Conservation (phyloP, 2,113 vertebrate species). For the Sceloporus tristichus region DNA sequence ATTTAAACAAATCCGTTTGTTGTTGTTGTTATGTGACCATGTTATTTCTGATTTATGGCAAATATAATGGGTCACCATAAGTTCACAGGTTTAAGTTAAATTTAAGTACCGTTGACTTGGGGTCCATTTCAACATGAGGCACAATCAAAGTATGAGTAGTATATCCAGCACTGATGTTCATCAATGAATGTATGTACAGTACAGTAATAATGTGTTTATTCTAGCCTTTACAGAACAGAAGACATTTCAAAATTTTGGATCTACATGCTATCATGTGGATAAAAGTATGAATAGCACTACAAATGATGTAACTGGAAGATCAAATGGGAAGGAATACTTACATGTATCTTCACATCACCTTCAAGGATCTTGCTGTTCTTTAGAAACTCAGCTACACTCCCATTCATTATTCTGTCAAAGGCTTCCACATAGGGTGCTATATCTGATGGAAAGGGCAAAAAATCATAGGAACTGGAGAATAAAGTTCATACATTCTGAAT, state of each 20-base stretch:
- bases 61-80: too few species aligned
- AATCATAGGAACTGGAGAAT: conserved; percentile 24
- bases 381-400: conserved; percentile 89
- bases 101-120: too few species aligned
- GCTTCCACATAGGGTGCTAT: conserved; percentile 86
- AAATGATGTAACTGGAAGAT: neutral
- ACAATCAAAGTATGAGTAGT: too few species aligned
- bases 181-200: too few species aligned
- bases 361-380: conserved; percentile 89
- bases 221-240: neutral
- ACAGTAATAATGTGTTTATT: neutral
- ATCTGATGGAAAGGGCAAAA: conserved; percentile 73
- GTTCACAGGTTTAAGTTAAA: too few species aligned
- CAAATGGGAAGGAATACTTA: conserved; percentile 77
- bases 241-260: neutral
- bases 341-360: conserved; percentile 92
- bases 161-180: too few species aligned
- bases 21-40: too few species aligned
- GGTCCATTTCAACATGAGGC: too few species aligned
- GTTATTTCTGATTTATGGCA: too few species aligned
- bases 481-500: conserved; percentile 8
- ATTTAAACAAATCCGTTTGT: too few species aligned
- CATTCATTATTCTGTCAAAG: conserved; percentile 87
- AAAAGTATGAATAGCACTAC: neutral
- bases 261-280: neutral